Evolutionary conservation across 2,113 vertebrate genomes (phyloP), one percentile per base, ranked within the genome.

Genomic region (Acrocephalus kingi): DNA sequence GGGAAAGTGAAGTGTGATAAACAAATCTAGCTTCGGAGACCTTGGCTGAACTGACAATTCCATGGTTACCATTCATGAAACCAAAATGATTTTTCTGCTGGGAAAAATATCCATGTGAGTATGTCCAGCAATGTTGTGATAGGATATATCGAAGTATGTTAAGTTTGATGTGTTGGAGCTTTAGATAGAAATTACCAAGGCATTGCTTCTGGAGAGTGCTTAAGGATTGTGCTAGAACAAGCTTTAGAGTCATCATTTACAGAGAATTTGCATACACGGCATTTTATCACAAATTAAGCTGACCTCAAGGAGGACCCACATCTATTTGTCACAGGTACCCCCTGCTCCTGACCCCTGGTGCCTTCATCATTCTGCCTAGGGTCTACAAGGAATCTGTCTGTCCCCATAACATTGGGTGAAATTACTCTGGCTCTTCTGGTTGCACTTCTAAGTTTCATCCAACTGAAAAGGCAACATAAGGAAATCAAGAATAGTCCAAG

Each of bases 31-130:
- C 39, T 86, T 58, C 7, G 14, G 67, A 77, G 86, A 83, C 61
- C 30, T 74, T 85, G 35, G 27, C 51, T 77, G 51, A 74, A 77
- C 24, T 85, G 78, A 7, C 74, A 85, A 33, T 85, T 83, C 71
- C 43, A n/a, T 79, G 35, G 25, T 82, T 96, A 69, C 77, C n/a
- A 41, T 89, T 89, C 74, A 73, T 69, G 56, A 79, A 95, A 87
- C 25, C 0, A 2, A 85, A 87, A 58, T 46, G 0, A 39, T 73
- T 87, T 89, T 79, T 88, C 79, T 90, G 9, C 51, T 19, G 18
- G 35, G 37, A 64, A 86, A 51, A 83, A 73, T 51, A 69, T 5
- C 13, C 3, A 0, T 48, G 25, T 39, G 49, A 61, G 6, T 85
- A 54, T 37, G 24, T 78, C 82, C 71, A 83, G 78, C 55, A 59